Evolutionary conservation across 2,888 invertebrate genomes (phyloP).

Genomic region (Drosophila anomelani): DNA sequence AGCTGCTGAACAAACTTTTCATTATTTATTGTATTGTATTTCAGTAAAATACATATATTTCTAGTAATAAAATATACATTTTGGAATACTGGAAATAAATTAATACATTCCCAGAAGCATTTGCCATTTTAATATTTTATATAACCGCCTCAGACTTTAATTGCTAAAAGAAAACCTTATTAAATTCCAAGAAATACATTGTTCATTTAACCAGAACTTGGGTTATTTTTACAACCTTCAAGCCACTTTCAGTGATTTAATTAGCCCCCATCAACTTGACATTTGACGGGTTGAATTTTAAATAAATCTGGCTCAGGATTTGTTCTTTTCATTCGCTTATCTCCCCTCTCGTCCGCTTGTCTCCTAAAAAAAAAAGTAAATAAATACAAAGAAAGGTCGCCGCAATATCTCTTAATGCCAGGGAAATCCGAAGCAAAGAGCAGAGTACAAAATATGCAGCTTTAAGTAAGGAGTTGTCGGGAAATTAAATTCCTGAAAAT

Average conservation of each 20-base stretch:
- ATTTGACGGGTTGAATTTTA: slow-evolving; percentile 61
- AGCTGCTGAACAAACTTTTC: neutral
- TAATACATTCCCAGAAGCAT: no score
- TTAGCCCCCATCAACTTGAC: slow-evolving; percentile 51
- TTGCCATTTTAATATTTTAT: neutral
- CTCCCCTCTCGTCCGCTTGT: slow-evolving; percentile 45
- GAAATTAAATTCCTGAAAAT: slow-evolving; percentile 57
- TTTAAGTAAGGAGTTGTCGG: slow-evolving; percentile 41
- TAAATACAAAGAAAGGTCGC: slow-evolving; percentile 36
- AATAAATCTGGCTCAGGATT: slow-evolving; percentile 59
- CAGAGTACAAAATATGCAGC: slow-evolving; percentile 22
- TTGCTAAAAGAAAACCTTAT: neutral
- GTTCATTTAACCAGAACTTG: neutral
- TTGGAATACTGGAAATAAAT: neutral
- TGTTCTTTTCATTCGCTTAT: slow-evolving; percentile 53
- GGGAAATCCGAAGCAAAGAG: slow-evolving; percentile 6
- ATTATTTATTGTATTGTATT: no score
- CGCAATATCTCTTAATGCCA: slow-evolving; percentile 23
- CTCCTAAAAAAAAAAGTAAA: slow-evolving; percentile 22
- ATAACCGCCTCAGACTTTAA: no score
- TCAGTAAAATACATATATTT: no score
- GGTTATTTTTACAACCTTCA: slow-evolving; percentile 15
- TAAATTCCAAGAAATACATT: neutral
- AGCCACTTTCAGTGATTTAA: slow-evolving; percentile 41
- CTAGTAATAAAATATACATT: neutral